These are phyloP conservation scores for Catostomus latipinnis DNA, from an alignment of 2,797 vertebrate genomes.

Conservation along the genomic window DNA sequence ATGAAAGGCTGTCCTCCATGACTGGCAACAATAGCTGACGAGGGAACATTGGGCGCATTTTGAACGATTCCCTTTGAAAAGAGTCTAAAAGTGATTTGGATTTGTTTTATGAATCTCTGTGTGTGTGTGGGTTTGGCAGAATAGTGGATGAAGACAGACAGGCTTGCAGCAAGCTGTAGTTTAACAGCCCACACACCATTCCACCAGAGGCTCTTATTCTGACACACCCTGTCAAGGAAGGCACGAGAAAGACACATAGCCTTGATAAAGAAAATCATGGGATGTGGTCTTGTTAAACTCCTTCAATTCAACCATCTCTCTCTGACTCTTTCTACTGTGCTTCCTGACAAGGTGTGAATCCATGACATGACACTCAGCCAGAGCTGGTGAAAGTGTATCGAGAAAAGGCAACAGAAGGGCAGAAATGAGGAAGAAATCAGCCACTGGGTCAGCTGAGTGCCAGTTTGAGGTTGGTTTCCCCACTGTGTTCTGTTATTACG, in stretches of 20 bases:
- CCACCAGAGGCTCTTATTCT: conserved; percentile 13
- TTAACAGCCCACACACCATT: conserved; percentile 43
- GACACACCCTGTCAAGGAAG: conserved; percentile 33
- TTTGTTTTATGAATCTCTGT: conserved; percentile 17
- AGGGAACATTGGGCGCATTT: conserved; percentile 24
- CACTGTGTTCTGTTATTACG: conserved; percentile 36
- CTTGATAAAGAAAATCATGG: conserved; percentile 42
- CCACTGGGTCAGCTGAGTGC: conserved; percentile 43
- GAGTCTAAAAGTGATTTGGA: conserved; percentile 30
- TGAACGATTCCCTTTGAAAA: conserved; percentile 29
- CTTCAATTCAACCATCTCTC: background rate
- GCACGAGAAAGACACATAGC: conserved; percentile 25
- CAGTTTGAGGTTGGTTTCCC: conserved; percentile 34
- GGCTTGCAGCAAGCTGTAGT: conserved; percentile 25
- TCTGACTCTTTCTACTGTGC: background rate
- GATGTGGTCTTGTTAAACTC: conserved; percentile 41
- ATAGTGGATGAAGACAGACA: conserved; percentile 29
- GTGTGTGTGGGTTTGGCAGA: conserved; percentile 37
- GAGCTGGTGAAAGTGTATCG: conserved; percentile 35
- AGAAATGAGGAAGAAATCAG: conserved; percentile 37
- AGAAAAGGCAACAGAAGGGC: conserved; percentile 28
- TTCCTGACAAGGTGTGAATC: conserved; percentile 39
- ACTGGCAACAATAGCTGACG: conserved; percentile 30
- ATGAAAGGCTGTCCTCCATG: conserved; percentile 1
- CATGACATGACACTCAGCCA: conserved; percentile 38